Conservation (phyloP, 2,113 vertebrate species). For the Gasterosteus nipponicus region DNA sequence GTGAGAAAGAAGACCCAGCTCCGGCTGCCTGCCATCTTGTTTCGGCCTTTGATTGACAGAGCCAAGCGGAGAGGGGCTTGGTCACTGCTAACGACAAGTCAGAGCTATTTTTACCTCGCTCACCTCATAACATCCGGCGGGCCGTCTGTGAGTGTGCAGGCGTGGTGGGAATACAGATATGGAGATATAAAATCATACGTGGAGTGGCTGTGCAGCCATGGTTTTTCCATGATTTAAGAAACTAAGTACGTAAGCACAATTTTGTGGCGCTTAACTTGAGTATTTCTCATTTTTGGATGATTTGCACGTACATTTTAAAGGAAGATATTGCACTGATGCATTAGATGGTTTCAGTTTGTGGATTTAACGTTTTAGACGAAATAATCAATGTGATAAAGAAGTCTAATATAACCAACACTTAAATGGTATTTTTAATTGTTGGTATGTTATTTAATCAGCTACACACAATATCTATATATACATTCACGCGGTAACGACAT, state of each 20-base stretch:
- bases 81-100: slow-evolving; percentile 43
- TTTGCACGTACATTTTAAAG: background rate
- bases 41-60: slow-evolving; percentile 80
- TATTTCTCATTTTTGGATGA: background rate
- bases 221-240: background rate
- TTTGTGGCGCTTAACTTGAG: background rate
- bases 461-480: background rate
- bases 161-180: background rate
- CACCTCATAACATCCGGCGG: slow-evolving; percentile 60
- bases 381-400: background rate
- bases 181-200: background rate
- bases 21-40: slow-evolving; percentile 80
- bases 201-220: background rate
- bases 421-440: no score
- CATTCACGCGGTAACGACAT: background rate
- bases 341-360: background rate
- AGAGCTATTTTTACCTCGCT: slow-evolving; percentile 74
- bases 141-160: slow-evolving; percentile 21
- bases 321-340: background rate
- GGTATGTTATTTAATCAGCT: background rate
- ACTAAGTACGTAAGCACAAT: background rate
- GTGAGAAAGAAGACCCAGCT: slow-evolving; percentile 72
- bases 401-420: background rate
- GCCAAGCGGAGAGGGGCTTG: slow-evolving; percentile 70
- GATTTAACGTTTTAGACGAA: background rate